A percentile compares a stretch with the other conserved stretches of the same genome.
Conservation (phyloP, 2,797 vertebrate genomes). For the Sebastes cheni region DNA sequence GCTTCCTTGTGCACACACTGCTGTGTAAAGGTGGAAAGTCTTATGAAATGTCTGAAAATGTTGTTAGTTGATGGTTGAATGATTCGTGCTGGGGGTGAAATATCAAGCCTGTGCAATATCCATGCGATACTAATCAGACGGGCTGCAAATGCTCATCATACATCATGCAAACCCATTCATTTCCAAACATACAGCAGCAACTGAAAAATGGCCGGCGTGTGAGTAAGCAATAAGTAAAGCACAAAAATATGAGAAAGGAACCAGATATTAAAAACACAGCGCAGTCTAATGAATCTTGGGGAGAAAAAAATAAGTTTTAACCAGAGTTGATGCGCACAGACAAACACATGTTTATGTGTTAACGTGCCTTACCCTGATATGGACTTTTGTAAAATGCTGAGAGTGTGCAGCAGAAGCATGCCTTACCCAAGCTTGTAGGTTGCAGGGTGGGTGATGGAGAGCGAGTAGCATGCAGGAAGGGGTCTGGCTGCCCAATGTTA, state of each 20-base stretch:
- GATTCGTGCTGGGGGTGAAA: not conserved
- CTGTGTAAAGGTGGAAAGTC: not conserved
- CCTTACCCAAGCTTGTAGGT: constrained; percentile 85
- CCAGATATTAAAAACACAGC: not conserved
- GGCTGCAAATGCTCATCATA: constrained; percentile 12
- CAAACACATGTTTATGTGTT: not conserved
- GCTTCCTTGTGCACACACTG: not conserved
- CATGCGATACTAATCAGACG: not conserved
- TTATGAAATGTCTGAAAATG: not conserved
- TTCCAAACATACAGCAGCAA: constrained; percentile 12
- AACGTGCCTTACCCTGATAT: constrained; percentile 21
- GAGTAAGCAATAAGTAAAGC: not conserved
- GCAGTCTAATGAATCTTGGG: not conserved
- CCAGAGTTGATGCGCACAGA: not conserved
- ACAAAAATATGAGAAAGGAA: not conserved
- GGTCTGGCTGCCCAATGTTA: constrained; percentile 84
- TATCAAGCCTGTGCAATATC: not conserved
- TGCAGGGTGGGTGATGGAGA: constrained; percentile 93
- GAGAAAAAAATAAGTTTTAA: not conserved
- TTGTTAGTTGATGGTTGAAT: not conserved
- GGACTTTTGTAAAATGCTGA: not conserved
- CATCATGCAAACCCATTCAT: constrained; percentile 15
- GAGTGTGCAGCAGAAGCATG: constrained; percentile 51
- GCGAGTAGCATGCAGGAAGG: constrained; percentile 91
- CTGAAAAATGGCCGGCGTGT: not conserved